Evolutionary conservation across 2,888 invertebrate genomes (phyloP), one percentile per base, ranked within the genome.

Genomic region (Muschampia plurimacula): DNA sequence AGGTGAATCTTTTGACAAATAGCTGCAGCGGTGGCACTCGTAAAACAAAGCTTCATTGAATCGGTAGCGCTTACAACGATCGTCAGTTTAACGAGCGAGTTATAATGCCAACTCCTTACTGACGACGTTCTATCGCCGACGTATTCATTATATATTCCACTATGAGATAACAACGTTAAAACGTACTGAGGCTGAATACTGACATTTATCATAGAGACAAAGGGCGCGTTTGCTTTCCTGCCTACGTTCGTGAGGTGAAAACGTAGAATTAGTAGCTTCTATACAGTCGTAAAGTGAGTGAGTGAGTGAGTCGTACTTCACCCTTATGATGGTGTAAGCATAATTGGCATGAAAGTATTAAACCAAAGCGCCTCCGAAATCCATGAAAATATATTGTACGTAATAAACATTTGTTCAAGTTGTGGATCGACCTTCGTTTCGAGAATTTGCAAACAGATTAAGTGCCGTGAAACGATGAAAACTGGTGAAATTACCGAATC

Each of bases 1-100:
- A 86, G 86, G 81, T 80, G 84, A 86, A 89, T 85, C 85, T 88
- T 87, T 84, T 89, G 87, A 89, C 86, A 88, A 90, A 90, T 89
- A 82, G 85, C 84, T 82, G 75, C 79, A 79, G 82, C 83, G 81
- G 77, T 77, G 72, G 78, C 72, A 78, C 80, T 82, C 84, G 82
- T 90, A 83, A 87, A 89, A 89, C 89, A 89, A 89, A 87, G 88
- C 86, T 80, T 79, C 81, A 80, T 80, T 79, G 83, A 86, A 86
- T 86, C 83, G 81, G 77, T 77, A 79, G 80, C 82, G 80, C 80
- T 89, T 84, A 86, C 82, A 82, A 82, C 82, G 83, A 86, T 89
- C 89, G 86, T 89, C 86, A 86, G 87, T 82, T 86, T 90, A 91
- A 91, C 89, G 90, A 89, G 82, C 81, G 78, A 79, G 77, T 77